These are phyloP conservation scores for Drosophila kurseongensis DNA, from an alignment of 1,140 invertebrate species.

Conservation along the genomic window DNA sequence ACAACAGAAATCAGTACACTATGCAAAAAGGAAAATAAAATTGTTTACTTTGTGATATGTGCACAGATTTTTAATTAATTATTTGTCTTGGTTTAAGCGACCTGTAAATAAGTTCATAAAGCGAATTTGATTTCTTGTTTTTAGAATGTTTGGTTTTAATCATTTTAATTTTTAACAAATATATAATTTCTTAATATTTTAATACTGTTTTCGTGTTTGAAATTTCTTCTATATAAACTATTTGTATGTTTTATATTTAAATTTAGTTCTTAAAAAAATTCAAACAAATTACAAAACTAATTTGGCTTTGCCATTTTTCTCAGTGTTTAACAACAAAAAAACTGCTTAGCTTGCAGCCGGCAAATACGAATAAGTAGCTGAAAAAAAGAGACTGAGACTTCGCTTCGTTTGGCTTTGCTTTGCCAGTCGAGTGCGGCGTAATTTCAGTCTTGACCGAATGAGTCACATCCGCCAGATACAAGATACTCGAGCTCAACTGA, in stretches of 20 bases:
- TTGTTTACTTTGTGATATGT: too few relatives aligned
- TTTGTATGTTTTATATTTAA: too few relatives aligned
- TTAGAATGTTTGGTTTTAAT: too few relatives aligned
- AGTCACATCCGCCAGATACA: conserved; percentile 69
- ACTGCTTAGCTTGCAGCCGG: conserved; percentile 39
- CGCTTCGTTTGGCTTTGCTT: conserved; percentile 12
- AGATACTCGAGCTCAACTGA: conserved; percentile 27
- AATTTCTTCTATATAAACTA: too few relatives aligned
- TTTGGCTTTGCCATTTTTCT: neutral
- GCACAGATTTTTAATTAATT: too few relatives aligned
- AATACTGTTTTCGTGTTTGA: too few relatives aligned
- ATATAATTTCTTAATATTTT: too few relatives aligned
- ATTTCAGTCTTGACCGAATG: conserved; percentile 66
- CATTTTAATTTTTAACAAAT: too few relatives aligned
- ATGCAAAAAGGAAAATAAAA: neutral
- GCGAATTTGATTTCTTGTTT: too few relatives aligned
- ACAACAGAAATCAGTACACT: neutral
- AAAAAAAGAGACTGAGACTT: conserved; percentile 10
- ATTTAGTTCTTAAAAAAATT: too few relatives aligned
- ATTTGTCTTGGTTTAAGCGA: too few relatives aligned
- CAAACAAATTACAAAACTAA: neutral
- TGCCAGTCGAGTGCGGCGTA: conserved; percentile 38
- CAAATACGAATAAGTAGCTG: conserved; percentile 35
- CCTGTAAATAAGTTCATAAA: too few relatives aligned
- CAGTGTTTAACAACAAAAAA: conserved; percentile 18